These are phyloP conservation scores for Orthonyx spaldingii DNA, from an alignment of 2,113 vertebrate species.

Conservation along the genomic window DNA sequence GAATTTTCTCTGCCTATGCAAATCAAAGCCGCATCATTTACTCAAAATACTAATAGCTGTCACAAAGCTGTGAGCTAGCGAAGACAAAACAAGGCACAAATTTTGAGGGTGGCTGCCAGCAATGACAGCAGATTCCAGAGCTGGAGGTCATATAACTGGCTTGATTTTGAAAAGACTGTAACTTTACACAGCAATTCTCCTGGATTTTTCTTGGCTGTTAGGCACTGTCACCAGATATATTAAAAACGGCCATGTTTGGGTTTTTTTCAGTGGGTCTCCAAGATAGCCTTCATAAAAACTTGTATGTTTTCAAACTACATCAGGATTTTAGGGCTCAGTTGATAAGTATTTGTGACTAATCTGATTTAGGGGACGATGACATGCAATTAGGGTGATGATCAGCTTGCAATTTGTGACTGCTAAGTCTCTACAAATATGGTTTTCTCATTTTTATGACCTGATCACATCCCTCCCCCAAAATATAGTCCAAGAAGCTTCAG, in stretches of 20 bases:
- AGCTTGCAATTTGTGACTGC: background rate
- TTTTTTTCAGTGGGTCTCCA: background rate
- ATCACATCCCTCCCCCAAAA: background rate
- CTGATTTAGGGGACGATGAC: conserved; percentile 41
- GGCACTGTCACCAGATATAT: background rate
- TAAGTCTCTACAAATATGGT: background rate
- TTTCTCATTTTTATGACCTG: conserved; percentile 13
- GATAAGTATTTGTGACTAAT: conserved; percentile 51
- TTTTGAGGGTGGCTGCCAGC: background rate
- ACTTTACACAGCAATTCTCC: background rate
- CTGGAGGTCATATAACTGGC: background rate
- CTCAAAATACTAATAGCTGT: background rate
- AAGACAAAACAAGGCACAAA: background rate
- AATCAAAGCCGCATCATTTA: background rate
- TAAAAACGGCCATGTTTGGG: background rate
- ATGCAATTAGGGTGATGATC: conserved; percentile 4
- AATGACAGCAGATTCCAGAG: background rate
- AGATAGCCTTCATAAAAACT: background rate
- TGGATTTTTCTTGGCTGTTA: background rate
- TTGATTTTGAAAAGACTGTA: background rate
- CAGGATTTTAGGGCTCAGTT: conserved; percentile 6
- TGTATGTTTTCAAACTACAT: background rate
- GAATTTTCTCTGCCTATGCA: background rate
- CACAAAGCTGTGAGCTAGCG: background rate
- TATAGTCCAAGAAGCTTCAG: background rate